A percentile compares a stretch with the other conserved stretches of the same genome.
Conservation (phyloP, 2,888 invertebrate species). For the Zeuzera pyrina region DNA sequence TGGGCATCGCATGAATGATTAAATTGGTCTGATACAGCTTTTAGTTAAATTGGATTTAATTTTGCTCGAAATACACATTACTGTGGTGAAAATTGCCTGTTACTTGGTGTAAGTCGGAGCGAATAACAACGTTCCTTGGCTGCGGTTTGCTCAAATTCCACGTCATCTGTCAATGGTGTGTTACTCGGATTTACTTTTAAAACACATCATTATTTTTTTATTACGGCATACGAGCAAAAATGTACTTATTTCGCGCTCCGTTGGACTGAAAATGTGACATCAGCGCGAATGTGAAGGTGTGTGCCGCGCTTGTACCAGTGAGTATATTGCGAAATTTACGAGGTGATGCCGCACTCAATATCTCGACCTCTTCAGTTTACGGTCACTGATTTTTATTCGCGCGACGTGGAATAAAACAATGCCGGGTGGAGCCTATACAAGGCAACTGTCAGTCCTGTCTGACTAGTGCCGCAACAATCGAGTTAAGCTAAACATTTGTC, state of each 20-base stretch:
- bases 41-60: slow-evolving; percentile 6
- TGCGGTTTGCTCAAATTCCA: too few species aligned
- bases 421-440: slow-evolving; percentile 12
- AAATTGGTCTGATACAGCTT: slow-evolving; percentile 13
- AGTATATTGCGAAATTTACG: slow-evolving; percentile 34
- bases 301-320: slow-evolving; percentile 20
- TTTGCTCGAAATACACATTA: too few species aligned
- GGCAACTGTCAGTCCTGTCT: slow-evolving; percentile 9
- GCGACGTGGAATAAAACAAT: slow-evolving; percentile 23
- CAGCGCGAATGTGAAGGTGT: slow-evolving; percentile 56
- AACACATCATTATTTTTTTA: slow-evolving; percentile 69
- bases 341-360: slow-evolving; percentile 52
- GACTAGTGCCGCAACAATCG: too few species aligned
- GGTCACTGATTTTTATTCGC: slow-evolving; percentile 56
- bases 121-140: too few species aligned
- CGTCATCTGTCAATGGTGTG: slow-evolving; percentile 43
- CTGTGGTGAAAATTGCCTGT: too few species aligned
- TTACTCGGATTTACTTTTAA: slow-evolving; percentile 61
- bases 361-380: slow-evolving; percentile 54
- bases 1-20: slow-evolving; percentile 15
- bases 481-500: too few species aligned
- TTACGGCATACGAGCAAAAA: slow-evolving; percentile 65
- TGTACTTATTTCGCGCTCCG: slow-evolving; percentile 73
- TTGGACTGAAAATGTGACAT: slow-evolving; percentile 70
- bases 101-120: too few species aligned